Conservation (phyloP, 2,113 vertebrate genomes). For the Hippocampus abdominalis region DNA sequence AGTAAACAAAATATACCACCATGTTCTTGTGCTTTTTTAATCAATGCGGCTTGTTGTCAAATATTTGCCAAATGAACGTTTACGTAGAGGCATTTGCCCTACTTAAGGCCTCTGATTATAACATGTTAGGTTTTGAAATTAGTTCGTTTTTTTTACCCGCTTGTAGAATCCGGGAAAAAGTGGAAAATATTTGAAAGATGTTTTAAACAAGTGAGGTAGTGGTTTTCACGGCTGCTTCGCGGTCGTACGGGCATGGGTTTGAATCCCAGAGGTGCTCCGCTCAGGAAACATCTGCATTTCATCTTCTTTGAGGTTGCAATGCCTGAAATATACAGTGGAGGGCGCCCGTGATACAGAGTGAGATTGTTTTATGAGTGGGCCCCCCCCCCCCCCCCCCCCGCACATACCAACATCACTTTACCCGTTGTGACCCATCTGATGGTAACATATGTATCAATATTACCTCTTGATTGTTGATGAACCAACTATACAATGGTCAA, state of each 20-base stretch:
- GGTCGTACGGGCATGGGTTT: not conserved
- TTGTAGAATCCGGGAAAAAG: not conserved
- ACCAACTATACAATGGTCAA: too few relatives aligned
- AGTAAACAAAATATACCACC: conserved; percentile 50
- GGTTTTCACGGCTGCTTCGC: not conserved
- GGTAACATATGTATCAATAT: too few relatives aligned
- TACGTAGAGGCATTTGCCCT: not conserved
- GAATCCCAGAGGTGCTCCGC: not conserved
- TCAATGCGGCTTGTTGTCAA: conserved; percentile 10
- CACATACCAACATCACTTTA: not conserved
- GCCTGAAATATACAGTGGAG: conserved; percentile 40
- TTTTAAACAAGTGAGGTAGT: not conserved
- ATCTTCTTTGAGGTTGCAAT: conserved; percentile 28
- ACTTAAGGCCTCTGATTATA: not conserved
- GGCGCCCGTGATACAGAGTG: conserved; percentile 38
- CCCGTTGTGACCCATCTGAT: too few relatives aligned
- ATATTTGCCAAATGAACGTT: conserved; percentile 28
- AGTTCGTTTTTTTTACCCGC: too few relatives aligned
- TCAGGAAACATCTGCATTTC: not conserved
- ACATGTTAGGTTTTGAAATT: not conserved
- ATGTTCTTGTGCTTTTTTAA: conserved; percentile 4
- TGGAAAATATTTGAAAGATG: not conserved
- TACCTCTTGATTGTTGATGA: too few relatives aligned
- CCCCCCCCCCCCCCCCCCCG: not conserved
- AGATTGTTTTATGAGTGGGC: not conserved